phyloP scores from a whole-genome alignment of 2,113 vertebrate genomes.

The Phrynocephalus versicolor region DNA sequence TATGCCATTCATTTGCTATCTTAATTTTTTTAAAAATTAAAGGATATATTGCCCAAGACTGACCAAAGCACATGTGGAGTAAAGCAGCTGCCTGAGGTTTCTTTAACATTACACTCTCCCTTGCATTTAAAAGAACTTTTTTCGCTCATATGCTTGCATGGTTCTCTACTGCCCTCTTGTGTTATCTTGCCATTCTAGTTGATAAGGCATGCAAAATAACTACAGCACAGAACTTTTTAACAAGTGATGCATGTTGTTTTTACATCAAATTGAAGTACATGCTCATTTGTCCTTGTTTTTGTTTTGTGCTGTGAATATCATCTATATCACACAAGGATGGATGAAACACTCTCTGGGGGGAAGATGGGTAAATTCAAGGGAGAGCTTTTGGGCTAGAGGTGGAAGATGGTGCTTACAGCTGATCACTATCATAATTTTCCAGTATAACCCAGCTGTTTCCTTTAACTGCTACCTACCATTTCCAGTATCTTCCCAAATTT shows the following conservation, averaged over 20 bases:
- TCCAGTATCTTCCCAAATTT: neutral
- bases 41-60: no score
- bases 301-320: neutral
- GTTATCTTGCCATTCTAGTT: neutral
- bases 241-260: neutral
- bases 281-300: neutral
- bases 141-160: neutral
- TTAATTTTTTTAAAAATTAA: no score
- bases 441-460: neutral
- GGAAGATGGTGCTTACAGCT: neutral
- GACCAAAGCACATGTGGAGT: no score
- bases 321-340: neutral
- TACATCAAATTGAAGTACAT: neutral
- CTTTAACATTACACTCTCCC: no score
- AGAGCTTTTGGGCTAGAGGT: no score
- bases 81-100: no score
- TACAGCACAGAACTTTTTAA: neutral
- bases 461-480: neutral
- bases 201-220: neutral
- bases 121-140: neutral
- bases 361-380: no score
- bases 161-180: conserved; percentile 3
- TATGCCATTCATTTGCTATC: no score
- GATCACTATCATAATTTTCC: no score
- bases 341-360: neutral